A percentile compares a stretch with the other conserved stretches of the same genome.
Evolutionary conservation across 2,113 vertebrate species (phyloP).

Genomic region (Globicephala melas): DNA sequence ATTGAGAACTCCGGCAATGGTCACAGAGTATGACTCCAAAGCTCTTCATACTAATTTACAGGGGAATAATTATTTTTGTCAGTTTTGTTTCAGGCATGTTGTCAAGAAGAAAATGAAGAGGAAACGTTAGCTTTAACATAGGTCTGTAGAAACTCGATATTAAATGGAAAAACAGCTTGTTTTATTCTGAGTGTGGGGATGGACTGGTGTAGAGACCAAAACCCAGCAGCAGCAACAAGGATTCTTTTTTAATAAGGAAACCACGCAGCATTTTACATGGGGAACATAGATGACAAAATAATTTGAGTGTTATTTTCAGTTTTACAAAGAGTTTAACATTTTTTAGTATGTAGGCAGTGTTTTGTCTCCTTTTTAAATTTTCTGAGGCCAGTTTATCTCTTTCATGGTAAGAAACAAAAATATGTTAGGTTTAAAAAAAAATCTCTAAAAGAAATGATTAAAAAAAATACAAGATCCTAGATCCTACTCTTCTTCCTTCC

Average conservation of each 20-base stretch:
- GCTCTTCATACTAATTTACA: not conserved
- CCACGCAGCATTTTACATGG: accelerated
- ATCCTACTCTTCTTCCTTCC: not conserved
- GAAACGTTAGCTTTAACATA: not conserved
- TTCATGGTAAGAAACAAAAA: not conserved
- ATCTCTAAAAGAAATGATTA: not conserved
- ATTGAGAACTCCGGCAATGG: not conserved
- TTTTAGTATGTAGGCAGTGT: not conserved
- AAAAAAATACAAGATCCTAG: not conserved
- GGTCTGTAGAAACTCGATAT: not conserved
- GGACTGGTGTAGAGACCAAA: not conserved
- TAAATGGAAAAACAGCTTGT: not conserved
- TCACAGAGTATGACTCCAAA: not conserved
- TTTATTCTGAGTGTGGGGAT: not conserved
- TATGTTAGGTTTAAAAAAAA: not conserved
- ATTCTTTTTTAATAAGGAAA: not conserved
- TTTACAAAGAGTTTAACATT: not conserved
- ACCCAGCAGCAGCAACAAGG: not conserved
- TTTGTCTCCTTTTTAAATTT: not conserved
- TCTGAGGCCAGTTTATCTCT: not conserved
- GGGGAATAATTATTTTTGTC: not conserved
- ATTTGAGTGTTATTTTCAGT: not conserved
- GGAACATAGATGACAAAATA: not conserved
- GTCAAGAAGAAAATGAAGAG: slow-evolving; percentile 38
- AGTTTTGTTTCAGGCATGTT: not conserved